phyloP scores from a whole-genome alignment of 2,888 invertebrate species.

The Ennomos fuscantarius region DNA sequence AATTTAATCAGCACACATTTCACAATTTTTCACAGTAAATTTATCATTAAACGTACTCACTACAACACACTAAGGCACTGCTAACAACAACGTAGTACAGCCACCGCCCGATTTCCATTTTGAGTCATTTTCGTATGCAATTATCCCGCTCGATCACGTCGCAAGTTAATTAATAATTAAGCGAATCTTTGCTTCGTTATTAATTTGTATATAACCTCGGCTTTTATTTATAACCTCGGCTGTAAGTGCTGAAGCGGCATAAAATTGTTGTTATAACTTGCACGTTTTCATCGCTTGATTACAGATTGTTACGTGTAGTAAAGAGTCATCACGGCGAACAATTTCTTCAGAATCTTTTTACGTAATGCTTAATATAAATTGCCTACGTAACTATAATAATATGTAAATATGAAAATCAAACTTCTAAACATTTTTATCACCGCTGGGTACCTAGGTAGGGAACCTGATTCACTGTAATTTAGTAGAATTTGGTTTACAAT shows the following conservation, averaged over 20 bases:
- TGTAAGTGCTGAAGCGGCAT: constrained; percentile 33
- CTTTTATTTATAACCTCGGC: constrained; percentile 49
- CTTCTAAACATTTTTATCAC: too few relatives aligned
- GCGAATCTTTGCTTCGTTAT: constrained; percentile 42
- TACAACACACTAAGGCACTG: constrained; percentile 54
- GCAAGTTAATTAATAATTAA: constrained; percentile 48
- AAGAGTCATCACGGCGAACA: background rate
- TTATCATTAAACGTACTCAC: constrained; percentile 40
- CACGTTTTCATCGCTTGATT: constrained; percentile 33
- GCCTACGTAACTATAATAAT: too few relatives aligned
- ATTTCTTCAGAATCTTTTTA: too few relatives aligned
- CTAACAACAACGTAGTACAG: constrained; percentile 61
- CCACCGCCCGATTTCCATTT: constrained; percentile 72
- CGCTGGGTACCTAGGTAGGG: too few relatives aligned
- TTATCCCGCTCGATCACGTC: constrained; percentile 40
- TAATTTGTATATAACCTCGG: constrained; percentile 53
- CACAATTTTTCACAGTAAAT: too few relatives aligned
- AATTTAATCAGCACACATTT: too few relatives aligned
- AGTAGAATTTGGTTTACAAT: too few relatives aligned
- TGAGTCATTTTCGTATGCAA: constrained; percentile 68
- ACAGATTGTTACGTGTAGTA: constrained; percentile 32
- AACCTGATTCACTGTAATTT: too few relatives aligned
- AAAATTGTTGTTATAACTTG: constrained; percentile 32
- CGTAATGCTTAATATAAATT: too few relatives aligned
- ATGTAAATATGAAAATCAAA: too few relatives aligned